Conservation (phyloP, 2,113 vertebrate species). For the Hypomesus transpacificus region DNA sequence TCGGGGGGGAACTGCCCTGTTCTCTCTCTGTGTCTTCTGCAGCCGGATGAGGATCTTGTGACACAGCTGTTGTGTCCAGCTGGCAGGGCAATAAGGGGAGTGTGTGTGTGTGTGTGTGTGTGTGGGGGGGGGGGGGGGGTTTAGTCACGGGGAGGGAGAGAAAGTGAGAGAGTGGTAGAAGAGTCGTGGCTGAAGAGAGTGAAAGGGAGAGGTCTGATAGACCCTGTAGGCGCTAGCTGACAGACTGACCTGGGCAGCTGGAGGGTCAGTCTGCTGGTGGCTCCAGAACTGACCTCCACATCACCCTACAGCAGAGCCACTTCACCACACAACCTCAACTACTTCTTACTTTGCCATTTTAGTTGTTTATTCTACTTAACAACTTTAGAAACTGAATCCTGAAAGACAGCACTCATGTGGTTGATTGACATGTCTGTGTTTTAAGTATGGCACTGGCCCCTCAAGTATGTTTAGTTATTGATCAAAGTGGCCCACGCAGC, state of each 20-base stretch:
- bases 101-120: background rate
- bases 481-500: too few relatives aligned
- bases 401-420: too few relatives aligned
- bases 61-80: conserved; percentile 42
- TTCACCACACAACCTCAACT: background rate
- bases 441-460: too few relatives aligned
- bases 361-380: background rate
- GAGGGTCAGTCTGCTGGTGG: background rate
- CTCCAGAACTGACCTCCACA: background rate
- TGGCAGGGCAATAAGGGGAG: conserved; percentile 19
- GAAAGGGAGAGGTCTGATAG: background rate
- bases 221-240: background rate
- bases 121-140: background rate
- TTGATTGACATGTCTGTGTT: too few relatives aligned
- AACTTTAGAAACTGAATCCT: too few relatives aligned
- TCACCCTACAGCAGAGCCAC: background rate
- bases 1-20: background rate
- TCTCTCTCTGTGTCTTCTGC: background rate
- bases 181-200: background rate
- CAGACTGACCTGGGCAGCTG: conserved; percentile 37
- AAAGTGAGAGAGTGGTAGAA: background rate
- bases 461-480: too few relatives aligned
- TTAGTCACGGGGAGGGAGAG: background rate
- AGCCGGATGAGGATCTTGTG: background rate
- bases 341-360: background rate